A percentile compares a stretch with the other conserved stretches of the same genome.
Conservation (phyloP, 2,797 vertebrate species). For the Ctenosaura bakeri region DNA sequence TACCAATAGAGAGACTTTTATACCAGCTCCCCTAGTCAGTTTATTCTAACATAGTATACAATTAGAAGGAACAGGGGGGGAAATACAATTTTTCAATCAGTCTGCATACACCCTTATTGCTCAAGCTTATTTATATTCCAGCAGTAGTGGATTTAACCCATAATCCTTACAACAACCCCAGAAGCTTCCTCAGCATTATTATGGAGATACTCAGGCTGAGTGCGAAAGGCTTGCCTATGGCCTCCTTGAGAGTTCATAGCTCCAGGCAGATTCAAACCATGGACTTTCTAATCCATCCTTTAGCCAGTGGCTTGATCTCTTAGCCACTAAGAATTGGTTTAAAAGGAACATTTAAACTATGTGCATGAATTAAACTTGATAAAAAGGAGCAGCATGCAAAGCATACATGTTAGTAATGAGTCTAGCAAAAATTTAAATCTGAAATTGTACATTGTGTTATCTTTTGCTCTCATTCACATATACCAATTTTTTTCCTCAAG, state of each 20-base stretch:
- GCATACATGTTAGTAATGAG: neutral
- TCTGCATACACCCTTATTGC: neutral
- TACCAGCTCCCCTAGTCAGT: too few species aligned
- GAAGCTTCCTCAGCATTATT: neutral
- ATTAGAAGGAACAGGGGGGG: too few species aligned
- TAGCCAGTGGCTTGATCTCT: neutral
- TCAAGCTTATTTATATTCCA: neutral
- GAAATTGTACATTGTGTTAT: neutral
- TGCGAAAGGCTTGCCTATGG: neutral
- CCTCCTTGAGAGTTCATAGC: neutral
- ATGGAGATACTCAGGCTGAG: neutral
- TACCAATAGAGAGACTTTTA: too few species aligned
- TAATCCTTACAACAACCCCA: neutral
- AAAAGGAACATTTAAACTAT: neutral
- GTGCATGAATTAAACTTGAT: conserved; percentile 8
- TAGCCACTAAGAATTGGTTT: neutral
- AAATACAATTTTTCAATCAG: too few species aligned
- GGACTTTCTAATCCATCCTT: neutral
- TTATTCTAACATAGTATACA: too few species aligned
- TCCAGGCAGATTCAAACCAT: neutral
- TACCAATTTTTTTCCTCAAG: neutral
- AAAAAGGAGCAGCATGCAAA: neutral
- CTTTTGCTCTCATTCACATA: neutral
- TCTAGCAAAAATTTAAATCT: neutral
- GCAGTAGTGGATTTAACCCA: neutral